Base-by-base conservation (phyloP, 2,888 invertebrate species). In the Agrochola litura region DNA sequence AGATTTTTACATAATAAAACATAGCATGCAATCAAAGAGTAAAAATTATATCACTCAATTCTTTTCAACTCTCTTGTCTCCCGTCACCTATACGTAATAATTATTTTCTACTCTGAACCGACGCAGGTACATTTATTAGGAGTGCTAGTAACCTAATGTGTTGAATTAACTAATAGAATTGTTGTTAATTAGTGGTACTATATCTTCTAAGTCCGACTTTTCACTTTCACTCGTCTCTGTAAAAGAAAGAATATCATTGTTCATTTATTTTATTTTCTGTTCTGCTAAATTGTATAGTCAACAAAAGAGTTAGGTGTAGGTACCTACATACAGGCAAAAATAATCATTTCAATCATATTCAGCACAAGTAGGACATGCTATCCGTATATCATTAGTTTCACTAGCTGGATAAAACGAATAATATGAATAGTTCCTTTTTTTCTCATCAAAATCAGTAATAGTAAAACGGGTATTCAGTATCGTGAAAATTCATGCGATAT, bases 221-320 rank as follows among this genome's bases (percentile, higher is more conserved):
- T 96, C 96, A 77, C 95, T 95, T 78, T 95, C 96, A 92, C 93
- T 95, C 90, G 92, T 81, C 90, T 66, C 96, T 96, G 95, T 16
- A 92, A 93, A 88, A 89, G 83, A 91, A 89, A 84, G 64, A 81
- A 77, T 68, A 66, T 10, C 0, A 43, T 52, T 58, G 54, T 30
- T 25, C 6, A 66, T 19, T 9, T 46, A 46, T 65, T 19, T 9
- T 46, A 46, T 65, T 37, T 63, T n/a, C 5, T 25, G 19, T 14
- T 25, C 10, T 37, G n/a, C 9, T 52, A 5, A 56, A 52, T 58
- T 58, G 56, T 64, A 81, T 22, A 65, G 64, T 74, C 30, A 37
- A 64, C 6, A 52, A 63, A 79, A 73, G 46, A 54, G 0, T 25
- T 16, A 19, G 3, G 6, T 81, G 12, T 30, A 30, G 30, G 30